Base-by-base conservation (phyloP, 2,113 vertebrate genomes). In the Barbus barbus region DNA sequence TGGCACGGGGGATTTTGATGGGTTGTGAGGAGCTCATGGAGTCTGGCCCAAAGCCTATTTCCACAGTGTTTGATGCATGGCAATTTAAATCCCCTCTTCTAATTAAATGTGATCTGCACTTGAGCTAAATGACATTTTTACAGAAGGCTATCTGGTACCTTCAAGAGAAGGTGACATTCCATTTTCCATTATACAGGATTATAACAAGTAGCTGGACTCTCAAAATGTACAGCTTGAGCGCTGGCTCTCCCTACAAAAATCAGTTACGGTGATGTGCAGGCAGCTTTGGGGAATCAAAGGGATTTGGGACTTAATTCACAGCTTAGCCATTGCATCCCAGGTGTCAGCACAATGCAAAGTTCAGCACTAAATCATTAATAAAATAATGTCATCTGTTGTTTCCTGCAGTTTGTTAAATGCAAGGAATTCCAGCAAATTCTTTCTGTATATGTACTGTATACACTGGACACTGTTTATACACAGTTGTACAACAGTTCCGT, bases 81-180 rank as follows among this genome's bases (percentile, higher is more conserved):
- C 92, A 93, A 94, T 94, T 94, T 94, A 94, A 95, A 94, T 94
- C 93, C 93, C 92, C 91, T 91, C 90, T 88, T 93, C 94, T 94
- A 95, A 95, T 95, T 95, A 95, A 95, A 94, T 94, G 93, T 93
- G 93, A 94, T 94, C 93, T 93, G 91, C 90, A 92, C 93, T 94
- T 90, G 93, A 94, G 93, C 94, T 94, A 94, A 94, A 94, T 94
- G 90, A 93, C 93, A 93, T 94, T 94, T 89, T 89, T 89, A 86
- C 91, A 88, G 90, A 94, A 91, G 91, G 92, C 92, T 94, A 93
- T 94, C 92, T 92, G 93, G 92, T 93, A 92, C 92, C 92, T 94
- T 92, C 90, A 93, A 93, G 92, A 93, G 93, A 94, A 94, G 94
- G 94, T 95, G 94, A 95, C 94, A 94, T 95, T 95, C 93, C 89